phyloP scores from a whole-genome alignment of 2,888 invertebrate species.

The Pterobdella sp. region DNA sequence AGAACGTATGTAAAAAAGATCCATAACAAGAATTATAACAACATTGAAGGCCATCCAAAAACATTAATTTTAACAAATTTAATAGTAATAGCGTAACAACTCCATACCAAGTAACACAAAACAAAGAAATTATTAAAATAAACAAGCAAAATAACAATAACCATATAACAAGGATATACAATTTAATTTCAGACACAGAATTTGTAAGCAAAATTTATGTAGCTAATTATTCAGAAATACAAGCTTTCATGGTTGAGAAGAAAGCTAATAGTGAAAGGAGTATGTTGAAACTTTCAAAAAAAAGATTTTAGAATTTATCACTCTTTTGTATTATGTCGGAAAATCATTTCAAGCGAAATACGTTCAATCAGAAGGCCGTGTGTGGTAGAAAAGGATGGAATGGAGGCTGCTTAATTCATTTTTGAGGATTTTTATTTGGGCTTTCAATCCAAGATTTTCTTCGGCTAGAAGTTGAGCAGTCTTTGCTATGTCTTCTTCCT shows the following conservation, averaged over 20 bases:
- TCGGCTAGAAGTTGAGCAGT: constrained; percentile 77
- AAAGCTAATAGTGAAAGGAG: background rate
- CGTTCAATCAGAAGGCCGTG: background rate
- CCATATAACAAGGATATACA: background rate
- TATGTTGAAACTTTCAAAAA: background rate
- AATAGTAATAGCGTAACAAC: background rate
- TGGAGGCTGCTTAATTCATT: constrained; percentile 60
- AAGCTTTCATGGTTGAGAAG: background rate
- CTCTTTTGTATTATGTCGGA: too few species aligned
- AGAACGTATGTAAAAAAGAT: too few species aligned
- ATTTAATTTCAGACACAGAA: background rate
- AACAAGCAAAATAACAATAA: constrained; percentile 2
- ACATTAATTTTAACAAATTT: too few species aligned
- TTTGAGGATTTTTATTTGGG: constrained; percentile 62
- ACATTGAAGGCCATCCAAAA: too few species aligned
- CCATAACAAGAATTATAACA: too few species aligned
- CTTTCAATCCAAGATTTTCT: constrained; percentile 71
- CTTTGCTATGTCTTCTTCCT: constrained; percentile 85
- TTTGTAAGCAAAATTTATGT: background rate
- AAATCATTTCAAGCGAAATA: too few species aligned
- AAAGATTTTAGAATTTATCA: background rate
- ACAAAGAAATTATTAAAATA: background rate
- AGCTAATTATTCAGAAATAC: background rate
- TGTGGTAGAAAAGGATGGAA: constrained; percentile 52
- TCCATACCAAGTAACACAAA: background rate